Evolutionary conservation across 2,797 vertebrate genomes (phyloP), one percentile per base, ranked within the genome.

Genomic region (Argya squamiceps): DNA sequence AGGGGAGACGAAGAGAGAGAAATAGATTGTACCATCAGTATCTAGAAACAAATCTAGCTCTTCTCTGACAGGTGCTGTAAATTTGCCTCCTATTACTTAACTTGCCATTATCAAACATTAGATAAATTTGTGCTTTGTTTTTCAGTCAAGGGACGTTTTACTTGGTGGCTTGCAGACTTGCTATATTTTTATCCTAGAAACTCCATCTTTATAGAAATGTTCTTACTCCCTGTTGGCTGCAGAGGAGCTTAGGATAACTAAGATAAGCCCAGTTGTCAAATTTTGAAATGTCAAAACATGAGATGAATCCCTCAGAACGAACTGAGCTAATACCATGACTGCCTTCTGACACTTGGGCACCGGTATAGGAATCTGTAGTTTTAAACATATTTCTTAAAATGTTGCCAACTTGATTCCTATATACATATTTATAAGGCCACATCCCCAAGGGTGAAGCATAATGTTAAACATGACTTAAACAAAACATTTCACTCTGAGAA

Each of bases 241-340:
- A 56, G 59, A 74, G n/a, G 29, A 84, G 34, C 41, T 80, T 80
- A 76, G 26, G 29, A 82, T 82, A 84, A 63, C 59, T 65, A 67
- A 94, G 71, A 69, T 81, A 88, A 80, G 15, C 32, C 92, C 53
- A 49, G 44, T 16, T 92, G 60, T 88, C 81, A 92, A 92, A 82
- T 76, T 88, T 49, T 80, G 64, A 83, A 60, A 55, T 77, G 36
- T 49, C 0, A 0, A 88, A 81, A 86, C 27, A 84, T 26, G 41
- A 80, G 52, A 56, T 26, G 43, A 90, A 69, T 84, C n/a, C 43
- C 32, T 67, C 46, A 49, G 59, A 93, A 91, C 36, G 18, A 78
- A 27, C 50, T n/a, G 30, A 75, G 15, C 21, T 64, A 81, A 80
- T 58, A 71, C 22, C 23, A 21, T 47, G 39, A 47, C 19, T 50